Evolutionary conservation across 2,113 vertebrate species (phyloP).

Genomic region (Sturnus vulgaris): DNA sequence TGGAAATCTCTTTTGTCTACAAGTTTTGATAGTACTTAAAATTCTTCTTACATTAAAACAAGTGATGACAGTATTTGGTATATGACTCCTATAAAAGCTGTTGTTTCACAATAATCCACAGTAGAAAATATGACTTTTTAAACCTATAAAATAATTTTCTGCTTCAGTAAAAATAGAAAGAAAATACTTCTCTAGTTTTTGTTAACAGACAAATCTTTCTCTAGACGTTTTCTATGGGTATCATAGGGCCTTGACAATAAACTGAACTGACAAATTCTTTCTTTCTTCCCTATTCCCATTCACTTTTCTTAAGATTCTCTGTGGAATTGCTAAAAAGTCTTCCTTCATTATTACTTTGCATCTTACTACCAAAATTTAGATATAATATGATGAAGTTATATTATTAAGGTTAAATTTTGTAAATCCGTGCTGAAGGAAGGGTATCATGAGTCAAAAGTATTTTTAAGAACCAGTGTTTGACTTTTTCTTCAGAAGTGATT

Average conservation of each 20-base stretch:
- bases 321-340: not conserved
- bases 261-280: not conserved
- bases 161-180: not conserved
- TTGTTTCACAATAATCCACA: not conserved
- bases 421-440: not conserved
- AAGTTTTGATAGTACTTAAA: not conserved
- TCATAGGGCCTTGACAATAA: not conserved
- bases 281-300: fast-evolving
- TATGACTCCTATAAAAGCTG: not conserved
- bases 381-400: not conserved
- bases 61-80: too few species aligned
- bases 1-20: not conserved
- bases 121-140: fast-evolving
- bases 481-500: not conserved
- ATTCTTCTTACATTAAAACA: not conserved
- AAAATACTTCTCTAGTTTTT: not conserved
- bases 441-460: not conserved
- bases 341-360: not conserved
- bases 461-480: not conserved
- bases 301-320: not conserved
- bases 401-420: not conserved
- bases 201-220: not conserved
- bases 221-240: not conserved
- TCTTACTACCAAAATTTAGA: not conserved
- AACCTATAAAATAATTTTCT: not conserved